phyloP scores from a whole-genome alignment of 2,797 vertebrate genomes.

The Scleropages formosus region DNA sequence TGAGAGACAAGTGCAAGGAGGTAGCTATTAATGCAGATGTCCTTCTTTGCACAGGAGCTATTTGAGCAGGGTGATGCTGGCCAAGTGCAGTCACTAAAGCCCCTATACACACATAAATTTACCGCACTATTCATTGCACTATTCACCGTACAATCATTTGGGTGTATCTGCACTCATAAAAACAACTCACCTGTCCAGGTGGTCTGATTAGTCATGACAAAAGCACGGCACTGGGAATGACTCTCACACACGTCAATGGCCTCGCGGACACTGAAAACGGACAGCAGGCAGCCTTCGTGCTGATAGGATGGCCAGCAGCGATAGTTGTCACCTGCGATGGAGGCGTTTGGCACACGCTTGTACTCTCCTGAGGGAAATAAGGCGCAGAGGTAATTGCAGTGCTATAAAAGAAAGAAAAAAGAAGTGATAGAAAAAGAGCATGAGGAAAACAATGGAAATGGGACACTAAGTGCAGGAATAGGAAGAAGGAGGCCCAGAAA shows the following conservation, averaged over 20 bases:
- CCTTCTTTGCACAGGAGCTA: constrained; percentile 16
- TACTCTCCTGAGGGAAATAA: constrained; percentile 66
- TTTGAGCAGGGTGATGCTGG: constrained; percentile 25
- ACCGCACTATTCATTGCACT: no score
- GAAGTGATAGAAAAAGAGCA: background rate
- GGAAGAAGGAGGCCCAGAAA: background rate
- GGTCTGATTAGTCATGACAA: constrained; percentile 80
- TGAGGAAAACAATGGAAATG: background rate
- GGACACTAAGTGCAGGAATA: background rate
- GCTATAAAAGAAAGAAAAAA: background rate
- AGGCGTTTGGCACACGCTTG: constrained; percentile 60
- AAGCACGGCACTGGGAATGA: constrained; percentile 79
- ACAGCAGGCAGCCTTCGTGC: constrained; percentile 79
- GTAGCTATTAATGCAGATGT: constrained; percentile 34
- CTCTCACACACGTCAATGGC: constrained; percentile 78
- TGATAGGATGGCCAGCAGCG: constrained; percentile 86
- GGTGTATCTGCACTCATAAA: background rate
- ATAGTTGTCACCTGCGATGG: constrained; percentile 74
- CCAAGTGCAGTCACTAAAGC: background rate
- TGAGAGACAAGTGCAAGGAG: constrained; percentile 38
- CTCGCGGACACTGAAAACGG: constrained; percentile 72
- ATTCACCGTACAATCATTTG: background rate
- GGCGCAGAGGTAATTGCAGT: background rate
- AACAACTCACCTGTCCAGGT: constrained; percentile 80
- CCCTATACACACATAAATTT: background rate